Conservation (phyloP, 1,140 invertebrate genomes). For the Paraescarpia echinospica region DNA sequence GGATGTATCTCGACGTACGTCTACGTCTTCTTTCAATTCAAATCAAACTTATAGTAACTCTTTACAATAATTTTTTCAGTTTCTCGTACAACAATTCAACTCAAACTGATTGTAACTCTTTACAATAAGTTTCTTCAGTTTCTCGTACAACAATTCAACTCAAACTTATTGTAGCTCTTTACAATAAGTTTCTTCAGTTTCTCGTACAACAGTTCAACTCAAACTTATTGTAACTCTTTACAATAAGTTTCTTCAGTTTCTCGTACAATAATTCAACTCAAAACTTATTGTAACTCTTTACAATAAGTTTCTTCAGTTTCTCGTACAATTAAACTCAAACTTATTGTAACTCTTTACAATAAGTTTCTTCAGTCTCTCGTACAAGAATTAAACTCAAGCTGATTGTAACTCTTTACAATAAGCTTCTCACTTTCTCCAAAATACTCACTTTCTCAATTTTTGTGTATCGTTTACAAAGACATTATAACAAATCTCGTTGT, state of each 20-base stretch:
- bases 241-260: too few species aligned
- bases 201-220: too few species aligned
- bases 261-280: conserved; percentile 18
- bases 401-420: too few species aligned
- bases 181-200: too few species aligned
- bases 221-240: too few species aligned
- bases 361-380: not conserved
- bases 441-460: too few species aligned
- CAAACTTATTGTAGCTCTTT: too few species aligned
- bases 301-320: not conserved
- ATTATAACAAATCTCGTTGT: not conserved
- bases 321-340: conserved; percentile 17
- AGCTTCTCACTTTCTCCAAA: too few species aligned
- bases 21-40: conserved; percentile 7
- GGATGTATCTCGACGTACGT: conserved; percentile 74
- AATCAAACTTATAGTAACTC: conserved; percentile 30
- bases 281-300: conserved; percentile 33
- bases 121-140: too few species aligned
- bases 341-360: conserved; percentile 31
- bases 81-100: not conserved
- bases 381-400: not conserved
- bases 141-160: too few species aligned
- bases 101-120: too few species aligned
- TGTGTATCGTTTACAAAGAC: too few species aligned
- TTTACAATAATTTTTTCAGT: conserved; percentile 22